Base-by-base conservation (phyloP, 2,888 invertebrate species). In the Xestobium rufovillosum region DNA sequence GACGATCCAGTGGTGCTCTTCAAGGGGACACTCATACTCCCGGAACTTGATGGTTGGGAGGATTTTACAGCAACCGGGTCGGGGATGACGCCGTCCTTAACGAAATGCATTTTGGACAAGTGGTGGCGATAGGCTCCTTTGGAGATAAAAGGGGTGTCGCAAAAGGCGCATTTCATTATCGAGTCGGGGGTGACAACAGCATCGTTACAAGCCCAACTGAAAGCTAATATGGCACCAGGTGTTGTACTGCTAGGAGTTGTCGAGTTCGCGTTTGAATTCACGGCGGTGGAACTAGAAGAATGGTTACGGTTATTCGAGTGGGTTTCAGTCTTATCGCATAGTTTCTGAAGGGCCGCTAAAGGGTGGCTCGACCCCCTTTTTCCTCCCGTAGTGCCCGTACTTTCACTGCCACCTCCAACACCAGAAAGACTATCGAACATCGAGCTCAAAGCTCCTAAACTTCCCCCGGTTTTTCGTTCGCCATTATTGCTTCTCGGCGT, bases 71-170 rank as follows among this genome's bases (percentile, higher is more conserved):
- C 70, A 36, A 83, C 72, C 1, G 83, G 80, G 59, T 87, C 86
- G 3, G 85, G 83, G 52, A 84, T 75, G 16, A 82, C 81, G n/a
- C 87, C 86, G 57, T 91, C 91, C 63, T 91, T 91, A 39, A 91
- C 88, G 61, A 92, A 91, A 65, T 92, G 92, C 82, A 90, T 89
- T 68, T 92, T 92, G 31, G 90, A 92, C 53, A 95, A 70, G 59
- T 96, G 96, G 66, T 95, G 95, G 56, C 96, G 78, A 67, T 94
- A 95, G 8, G 95, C 94, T 36, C 94, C 95, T 68, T 94, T 95
- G 26, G 95, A 94, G 50, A 91, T 89, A 65, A 95, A 95, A 14
- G 91, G 90, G 14, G 91, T 91, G 67, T 92, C 92, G 71, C 92
- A 92, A 59, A 90, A 85, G 36, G 91, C 89, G 67, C 92, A 92